Conservation (phyloP, 2,797 vertebrate genomes). For the Peromyscus attwateri region DNA sequence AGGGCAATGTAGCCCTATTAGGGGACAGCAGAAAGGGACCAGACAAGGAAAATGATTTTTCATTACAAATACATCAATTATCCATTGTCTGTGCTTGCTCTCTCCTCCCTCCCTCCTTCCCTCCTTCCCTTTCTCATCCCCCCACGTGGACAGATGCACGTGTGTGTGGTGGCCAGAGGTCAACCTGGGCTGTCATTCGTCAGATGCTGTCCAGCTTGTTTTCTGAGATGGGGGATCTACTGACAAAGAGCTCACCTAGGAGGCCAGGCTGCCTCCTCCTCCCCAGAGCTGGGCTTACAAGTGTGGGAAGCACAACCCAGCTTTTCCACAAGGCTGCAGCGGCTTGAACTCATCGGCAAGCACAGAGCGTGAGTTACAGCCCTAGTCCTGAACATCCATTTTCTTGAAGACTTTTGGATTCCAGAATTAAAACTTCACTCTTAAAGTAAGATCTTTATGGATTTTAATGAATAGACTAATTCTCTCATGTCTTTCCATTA, state of each 20-base stretch:
- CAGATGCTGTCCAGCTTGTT: neutral
- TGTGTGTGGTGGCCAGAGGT: neutral
- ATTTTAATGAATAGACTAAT: neutral
- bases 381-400: neutral
- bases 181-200: neutral
- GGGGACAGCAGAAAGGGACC: neutral
- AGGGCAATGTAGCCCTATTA: neutral
- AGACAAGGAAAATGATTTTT: slow-evolving; percentile 26
- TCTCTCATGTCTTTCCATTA: neutral
- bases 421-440: neutral
- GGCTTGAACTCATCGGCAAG: neutral
- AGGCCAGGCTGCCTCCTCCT: neutral
- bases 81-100: neutral
- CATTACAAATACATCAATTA: slow-evolving; percentile 55
- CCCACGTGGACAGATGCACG: neutral
- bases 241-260: neutral
- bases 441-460: neutral
- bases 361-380: neutral
- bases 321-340: neutral
- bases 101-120: neutral
- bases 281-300: neutral
- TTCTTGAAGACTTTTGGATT: slow-evolving; percentile 40
- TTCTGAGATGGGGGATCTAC: neutral
- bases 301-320: neutral
- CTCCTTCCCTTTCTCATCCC: neutral